Conservation (phyloP, 1,140 invertebrate genomes). For the Drosophila kohkoa region DNA sequence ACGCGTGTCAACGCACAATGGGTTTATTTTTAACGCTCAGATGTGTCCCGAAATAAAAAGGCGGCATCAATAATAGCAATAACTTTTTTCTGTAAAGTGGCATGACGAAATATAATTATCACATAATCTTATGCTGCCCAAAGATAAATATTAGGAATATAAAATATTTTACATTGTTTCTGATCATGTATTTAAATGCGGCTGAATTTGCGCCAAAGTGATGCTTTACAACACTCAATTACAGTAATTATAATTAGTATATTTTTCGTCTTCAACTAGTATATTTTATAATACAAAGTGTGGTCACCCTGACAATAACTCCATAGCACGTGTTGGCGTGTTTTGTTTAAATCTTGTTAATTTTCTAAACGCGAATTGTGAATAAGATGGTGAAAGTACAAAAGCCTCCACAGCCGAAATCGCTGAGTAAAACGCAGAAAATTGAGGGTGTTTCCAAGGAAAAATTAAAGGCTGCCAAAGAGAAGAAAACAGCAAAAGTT, state of each 20-base stretch:
- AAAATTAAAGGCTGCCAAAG: constrained; percentile 51
- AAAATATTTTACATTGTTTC: no score
- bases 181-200: background rate
- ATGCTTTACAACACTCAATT: constrained; percentile 10
- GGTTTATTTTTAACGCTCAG: constrained; percentile 63
- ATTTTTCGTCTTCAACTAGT: no score
- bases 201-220: background rate
- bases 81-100: background rate
- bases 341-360: constrained; percentile 51
- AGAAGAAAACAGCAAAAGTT: constrained; percentile 38
- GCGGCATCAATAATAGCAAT: constrained; percentile 40
- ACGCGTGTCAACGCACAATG: constrained; percentile 54
- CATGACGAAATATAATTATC: background rate
- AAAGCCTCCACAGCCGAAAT: constrained; percentile 68
- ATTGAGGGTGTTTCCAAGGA: constrained; percentile 58
- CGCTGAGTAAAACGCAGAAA: constrained; percentile 54
- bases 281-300: no score
- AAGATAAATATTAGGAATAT: no score
- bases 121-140: no score
- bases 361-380: background rate
- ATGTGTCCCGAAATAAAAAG: constrained; percentile 60
- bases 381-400: constrained; percentile 71
- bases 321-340: constrained; percentile 49
- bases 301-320: no score
- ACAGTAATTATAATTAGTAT: background rate